phyloP scores from a whole-genome alignment of 2,888 invertebrate species.

The Exephanes ischioxanthus region DNA sequence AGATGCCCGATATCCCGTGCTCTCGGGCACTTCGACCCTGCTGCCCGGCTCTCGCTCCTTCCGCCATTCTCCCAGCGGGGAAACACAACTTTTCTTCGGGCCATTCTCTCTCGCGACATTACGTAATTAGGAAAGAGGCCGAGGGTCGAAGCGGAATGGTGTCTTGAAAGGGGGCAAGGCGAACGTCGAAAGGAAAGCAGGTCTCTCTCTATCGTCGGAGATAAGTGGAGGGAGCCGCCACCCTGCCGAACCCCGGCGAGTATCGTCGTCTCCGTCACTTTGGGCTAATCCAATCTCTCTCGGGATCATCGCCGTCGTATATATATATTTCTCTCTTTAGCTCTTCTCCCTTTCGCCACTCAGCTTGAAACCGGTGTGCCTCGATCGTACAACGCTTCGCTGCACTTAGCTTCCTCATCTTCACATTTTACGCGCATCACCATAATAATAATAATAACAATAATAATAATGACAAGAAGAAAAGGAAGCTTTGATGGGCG shows the following conservation, averaged over 20 bases:
- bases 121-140: conserved; percentile 55
- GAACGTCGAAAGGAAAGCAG: conserved; percentile 18
- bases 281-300: conserved; percentile 67
- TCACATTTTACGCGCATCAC: not conserved
- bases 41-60: conserved; percentile 8
- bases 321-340: conserved; percentile 14
- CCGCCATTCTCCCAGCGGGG: not conserved
- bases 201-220: conserved; percentile 29
- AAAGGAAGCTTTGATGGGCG: not conserved
- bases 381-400: conserved; percentile 19
- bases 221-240: conserved; percentile 32
- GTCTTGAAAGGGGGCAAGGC: conserved; percentile 14
- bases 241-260: not conserved
- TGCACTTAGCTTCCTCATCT: conserved; percentile 36
- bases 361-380: not conserved
- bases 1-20: conserved; percentile 59
- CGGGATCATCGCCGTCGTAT: conserved; percentile 46
- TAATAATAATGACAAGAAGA: conserved; percentile 8
- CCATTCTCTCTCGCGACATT: conserved; percentile 57
- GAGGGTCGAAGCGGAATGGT: conserved; percentile 22
- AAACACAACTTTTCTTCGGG: conserved; percentile 50
- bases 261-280: conserved; percentile 63
- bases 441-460: conserved; percentile 32
- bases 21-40: conserved; percentile 21
- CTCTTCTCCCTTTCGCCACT: conserved; percentile 29